Evolutionary conservation across 2,113 vertebrate species (phyloP).

Genomic region (Vulpes vulpes): DNA sequence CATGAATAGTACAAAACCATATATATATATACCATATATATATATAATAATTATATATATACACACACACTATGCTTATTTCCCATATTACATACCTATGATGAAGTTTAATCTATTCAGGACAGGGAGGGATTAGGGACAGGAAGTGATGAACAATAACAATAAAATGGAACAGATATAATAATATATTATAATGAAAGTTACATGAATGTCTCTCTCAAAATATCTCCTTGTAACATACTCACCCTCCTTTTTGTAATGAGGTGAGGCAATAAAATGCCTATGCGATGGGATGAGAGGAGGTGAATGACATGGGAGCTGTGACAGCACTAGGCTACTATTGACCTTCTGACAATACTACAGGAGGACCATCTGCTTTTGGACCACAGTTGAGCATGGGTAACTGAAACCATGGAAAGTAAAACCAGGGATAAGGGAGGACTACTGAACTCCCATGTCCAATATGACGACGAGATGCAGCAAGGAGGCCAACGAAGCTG

Average conservation of each 20-base stretch:
- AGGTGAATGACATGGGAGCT: neutral
- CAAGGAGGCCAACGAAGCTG: neutral
- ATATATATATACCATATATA: no score
- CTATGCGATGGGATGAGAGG: neutral
- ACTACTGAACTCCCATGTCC: neutral
- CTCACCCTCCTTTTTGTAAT: neutral
- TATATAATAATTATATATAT: no score
- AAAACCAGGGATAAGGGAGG: neutral
- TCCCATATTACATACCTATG: neutral
- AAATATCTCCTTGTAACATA: neutral
- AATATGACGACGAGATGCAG: neutral
- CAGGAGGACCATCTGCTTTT: neutral
- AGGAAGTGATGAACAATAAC: neutral
- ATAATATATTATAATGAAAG: neutral
- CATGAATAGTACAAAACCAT: neutral
- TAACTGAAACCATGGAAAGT: neutral
- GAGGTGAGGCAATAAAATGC: neutral
- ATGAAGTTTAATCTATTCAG: neutral
- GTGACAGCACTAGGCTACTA: neutral
- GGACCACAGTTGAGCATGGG: neutral
- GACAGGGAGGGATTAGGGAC: neutral
- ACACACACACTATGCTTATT: neutral
- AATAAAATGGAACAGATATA: neutral
- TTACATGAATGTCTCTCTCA: neutral
- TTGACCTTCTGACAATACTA: neutral